Evolutionary conservation across 37 sponge, comb jelly and placozoan species (phyloP).

Genomic region (Hexactinellida sp.): DNA sequence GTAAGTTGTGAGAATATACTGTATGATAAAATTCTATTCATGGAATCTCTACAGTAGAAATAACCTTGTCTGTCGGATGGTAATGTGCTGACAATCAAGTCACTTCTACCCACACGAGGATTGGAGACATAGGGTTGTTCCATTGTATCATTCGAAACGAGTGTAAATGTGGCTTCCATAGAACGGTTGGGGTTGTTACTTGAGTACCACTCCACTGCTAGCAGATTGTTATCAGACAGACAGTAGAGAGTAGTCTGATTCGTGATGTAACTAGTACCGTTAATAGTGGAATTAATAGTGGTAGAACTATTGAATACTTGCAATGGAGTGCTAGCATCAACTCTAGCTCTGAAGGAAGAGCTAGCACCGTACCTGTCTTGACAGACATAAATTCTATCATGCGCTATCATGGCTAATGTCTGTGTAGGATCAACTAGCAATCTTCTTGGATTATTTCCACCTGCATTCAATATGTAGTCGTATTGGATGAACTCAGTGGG

Average conservation of each 20-base stretch:
- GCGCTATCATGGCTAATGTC: background rate
- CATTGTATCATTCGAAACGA: background rate
- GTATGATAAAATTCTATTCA: background rate
- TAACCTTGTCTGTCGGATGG: background rate
- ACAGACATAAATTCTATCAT: background rate
- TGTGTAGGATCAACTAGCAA: background rate
- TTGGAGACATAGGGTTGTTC: background rate
- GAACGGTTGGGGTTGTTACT: background rate
- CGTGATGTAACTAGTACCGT: background rate
- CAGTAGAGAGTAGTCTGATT: background rate
- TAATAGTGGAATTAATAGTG: background rate
- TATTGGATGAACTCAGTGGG: background rate
- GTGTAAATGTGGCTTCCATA: background rate
- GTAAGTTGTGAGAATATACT: background rate
- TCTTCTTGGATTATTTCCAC: background rate
- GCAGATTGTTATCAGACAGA: background rate
- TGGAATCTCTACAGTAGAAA: conserved; percentile 5
- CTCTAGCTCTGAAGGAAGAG: background rate
- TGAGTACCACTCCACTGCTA: background rate
- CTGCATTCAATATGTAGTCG: background rate
- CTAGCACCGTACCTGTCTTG: background rate
- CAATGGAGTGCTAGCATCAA: background rate
- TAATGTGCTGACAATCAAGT: background rate
- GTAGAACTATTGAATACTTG: background rate
- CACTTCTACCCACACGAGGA: background rate